phyloP scores from a whole-genome alignment of 2,797 vertebrate genomes.

The Cirrhinus mrigala region DNA sequence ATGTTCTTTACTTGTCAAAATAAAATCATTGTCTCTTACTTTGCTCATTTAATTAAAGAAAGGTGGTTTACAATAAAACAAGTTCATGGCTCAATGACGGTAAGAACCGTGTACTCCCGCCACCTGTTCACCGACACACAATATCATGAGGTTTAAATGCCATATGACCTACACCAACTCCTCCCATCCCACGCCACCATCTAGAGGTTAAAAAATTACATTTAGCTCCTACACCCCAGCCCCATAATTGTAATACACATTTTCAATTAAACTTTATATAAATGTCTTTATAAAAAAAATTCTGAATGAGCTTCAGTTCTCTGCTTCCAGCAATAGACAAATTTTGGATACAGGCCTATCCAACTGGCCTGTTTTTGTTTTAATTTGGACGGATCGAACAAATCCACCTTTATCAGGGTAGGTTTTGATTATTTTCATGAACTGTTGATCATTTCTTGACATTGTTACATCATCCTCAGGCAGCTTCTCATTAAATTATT shows the following conservation, averaged over 20 bases:
- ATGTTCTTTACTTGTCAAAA: too few relatives aligned
- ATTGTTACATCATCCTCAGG: conserved; percentile 3
- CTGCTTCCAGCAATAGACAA: background rate
- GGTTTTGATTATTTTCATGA: background rate
- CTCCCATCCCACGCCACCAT: too few relatives aligned
- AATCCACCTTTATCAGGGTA: background rate
- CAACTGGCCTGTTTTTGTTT: background rate
- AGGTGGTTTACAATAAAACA: too few relatives aligned
- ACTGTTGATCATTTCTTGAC: conserved; percentile 39
- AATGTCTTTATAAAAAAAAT: background rate
- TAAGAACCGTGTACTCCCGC: too few relatives aligned
- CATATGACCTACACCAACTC: too few relatives aligned
- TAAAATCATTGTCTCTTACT: too few relatives aligned
- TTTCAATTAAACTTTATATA: background rate
- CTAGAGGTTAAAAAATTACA: too few relatives aligned
- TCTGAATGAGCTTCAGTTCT: background rate
- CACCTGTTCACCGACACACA: too few relatives aligned
- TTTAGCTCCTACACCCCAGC: background rate
- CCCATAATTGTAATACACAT: background rate
- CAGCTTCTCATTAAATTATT: conserved; percentile 36
- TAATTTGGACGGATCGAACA: background rate
- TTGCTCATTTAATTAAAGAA: too few relatives aligned
- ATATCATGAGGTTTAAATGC: too few relatives aligned
- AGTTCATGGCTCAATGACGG: too few relatives aligned
- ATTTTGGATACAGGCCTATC: background rate